phyloP scores from a whole-genome alignment of 2,113 vertebrate genomes.

The Poeciliopsis retropinna region DNA sequence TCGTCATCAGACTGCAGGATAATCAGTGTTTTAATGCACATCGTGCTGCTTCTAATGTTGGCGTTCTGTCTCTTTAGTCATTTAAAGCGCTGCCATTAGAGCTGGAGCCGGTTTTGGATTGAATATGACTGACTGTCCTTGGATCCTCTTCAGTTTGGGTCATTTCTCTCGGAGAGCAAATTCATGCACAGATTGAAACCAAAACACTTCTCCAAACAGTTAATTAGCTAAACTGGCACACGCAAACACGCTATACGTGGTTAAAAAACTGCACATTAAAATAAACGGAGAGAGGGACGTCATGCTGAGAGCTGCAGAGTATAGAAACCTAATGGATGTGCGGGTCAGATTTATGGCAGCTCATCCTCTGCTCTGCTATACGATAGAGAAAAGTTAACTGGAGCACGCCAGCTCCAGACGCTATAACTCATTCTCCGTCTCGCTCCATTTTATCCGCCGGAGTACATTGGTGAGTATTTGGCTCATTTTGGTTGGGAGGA shows the following conservation, averaged over 20 bases:
- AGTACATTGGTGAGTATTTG: slow-evolving; percentile 57
- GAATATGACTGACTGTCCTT: neutral
- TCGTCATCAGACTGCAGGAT: slow-evolving; percentile 2
- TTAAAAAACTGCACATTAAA: neutral
- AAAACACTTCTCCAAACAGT: slow-evolving; percentile 1
- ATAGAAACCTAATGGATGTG: slow-evolving; percentile 54
- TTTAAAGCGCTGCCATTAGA: neutral
- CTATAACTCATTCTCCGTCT: slow-evolving; percentile 55
- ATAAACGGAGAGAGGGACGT: slow-evolving; percentile 1
- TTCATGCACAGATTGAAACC: neutral
- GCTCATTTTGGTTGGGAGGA: neutral
- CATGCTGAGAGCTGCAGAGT: slow-evolving; percentile 27
- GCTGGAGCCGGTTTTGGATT: neutral
- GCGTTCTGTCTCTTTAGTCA: neutral
- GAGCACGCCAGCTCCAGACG: slow-evolving; percentile 48
- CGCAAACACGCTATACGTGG: neutral
- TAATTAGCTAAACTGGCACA: slow-evolving; percentile 6
- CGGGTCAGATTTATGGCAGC: slow-evolving; percentile 64
- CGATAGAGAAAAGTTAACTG: slow-evolving; percentile 61
- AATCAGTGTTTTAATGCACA: slow-evolving; percentile 4
- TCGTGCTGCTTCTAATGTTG: neutral
- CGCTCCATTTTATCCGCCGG: slow-evolving; percentile 47
- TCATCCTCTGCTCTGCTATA: slow-evolving; percentile 45
- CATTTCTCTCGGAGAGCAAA: neutral
- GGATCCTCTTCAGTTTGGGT: slow-evolving; percentile 10